Base-by-base conservation (phyloP, 2,797 vertebrate genomes). In the Pangasius djambal region DNA sequence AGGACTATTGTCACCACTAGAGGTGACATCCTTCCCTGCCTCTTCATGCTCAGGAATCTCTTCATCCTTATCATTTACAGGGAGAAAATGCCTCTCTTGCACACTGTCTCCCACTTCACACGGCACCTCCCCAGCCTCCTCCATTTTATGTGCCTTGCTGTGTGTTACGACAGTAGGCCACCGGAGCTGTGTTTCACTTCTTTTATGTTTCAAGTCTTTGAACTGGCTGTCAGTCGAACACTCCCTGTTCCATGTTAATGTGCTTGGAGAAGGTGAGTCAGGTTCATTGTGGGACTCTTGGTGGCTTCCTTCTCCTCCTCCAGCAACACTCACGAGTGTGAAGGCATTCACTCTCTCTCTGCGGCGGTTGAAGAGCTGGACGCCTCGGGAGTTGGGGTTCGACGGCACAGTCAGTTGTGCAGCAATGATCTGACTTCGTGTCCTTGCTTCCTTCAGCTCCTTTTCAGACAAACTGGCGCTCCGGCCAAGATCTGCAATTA, bases 321-420 rank as follows among this genome's bases (percentile, higher is more conserved):
- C 90, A 65, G 95, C 95, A 6, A 94, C 87, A 91, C 96, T 97
- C 89, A 97, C 95, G 2, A 96, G 94, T 0, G 97, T 95, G 82
- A 99, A 98, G 81, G 97, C 97, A 10, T 97, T 98, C 4, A 99
- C 96, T 10, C 98, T 95, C 92, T 99, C 97, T 93, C 96, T 96
- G 91, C 98, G 98, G 31, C 97, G 95, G 93, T 99, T 97, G 95
- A 99, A 99, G 88, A 99, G 97, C 93, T 98, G 97, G 57, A 98
- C 98, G 0, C 99, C 99, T 86, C 97, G 97, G 90, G 99, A 99
- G 93, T 94, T 97, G 94, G 97, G 95, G 92, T 96, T 95, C 15
- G 97, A 97, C 0, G 97, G 97, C 55, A 98, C 94, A 86, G 96
- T 98, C 91, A 99, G 96, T 94, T 99, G 98, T n/a, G 97, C 96